Conservation (phyloP, 2,888 invertebrate genomes). For the Arrhopalites spinosus region DNA sequence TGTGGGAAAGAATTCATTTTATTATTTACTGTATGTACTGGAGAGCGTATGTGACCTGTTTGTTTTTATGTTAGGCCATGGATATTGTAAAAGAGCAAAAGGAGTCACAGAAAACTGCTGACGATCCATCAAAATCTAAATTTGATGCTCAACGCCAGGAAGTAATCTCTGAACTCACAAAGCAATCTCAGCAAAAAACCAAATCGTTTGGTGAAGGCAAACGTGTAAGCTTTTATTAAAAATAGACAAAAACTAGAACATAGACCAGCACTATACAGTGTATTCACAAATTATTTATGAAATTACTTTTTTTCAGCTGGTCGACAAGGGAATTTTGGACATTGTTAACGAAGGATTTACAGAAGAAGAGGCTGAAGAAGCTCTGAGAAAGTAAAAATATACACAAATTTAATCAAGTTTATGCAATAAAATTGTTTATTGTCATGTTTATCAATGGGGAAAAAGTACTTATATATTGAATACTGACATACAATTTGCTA, state of each 20-base stretch:
- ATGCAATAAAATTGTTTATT: too few relatives aligned
- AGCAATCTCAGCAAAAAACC: slow-evolving; percentile 43
- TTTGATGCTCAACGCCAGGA: slow-evolving; percentile 52
- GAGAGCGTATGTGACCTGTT: too few relatives aligned
- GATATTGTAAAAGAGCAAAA: slow-evolving; percentile 52
- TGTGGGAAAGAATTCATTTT: background rate
- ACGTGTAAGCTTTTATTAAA: slow-evolving; percentile 10
- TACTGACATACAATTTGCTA: too few relatives aligned
- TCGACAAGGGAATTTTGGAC: slow-evolving; percentile 51
- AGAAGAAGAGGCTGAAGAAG: slow-evolving; percentile 50
- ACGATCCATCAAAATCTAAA: slow-evolving; percentile 42
- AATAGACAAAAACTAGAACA: slow-evolving; percentile 5
- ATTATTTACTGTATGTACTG: too few relatives aligned
- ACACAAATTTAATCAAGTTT: too few relatives aligned
- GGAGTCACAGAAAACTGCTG: slow-evolving; percentile 36
- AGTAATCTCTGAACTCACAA: slow-evolving; percentile 48
- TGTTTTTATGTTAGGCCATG: slow-evolving; percentile 43
- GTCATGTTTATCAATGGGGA: too few relatives aligned
- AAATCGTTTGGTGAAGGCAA: slow-evolving; percentile 34
- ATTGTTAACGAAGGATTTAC: slow-evolving; percentile 54
- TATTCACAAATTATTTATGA: background rate
- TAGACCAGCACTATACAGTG: background rate
- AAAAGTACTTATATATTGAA: too few relatives aligned
- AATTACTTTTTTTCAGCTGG: slow-evolving; percentile 38
- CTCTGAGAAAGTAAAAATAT: slow-evolving; percentile 47